Conservation (phyloP, 2,113 vertebrate species). For the Corydoras maculifer region DNA sequence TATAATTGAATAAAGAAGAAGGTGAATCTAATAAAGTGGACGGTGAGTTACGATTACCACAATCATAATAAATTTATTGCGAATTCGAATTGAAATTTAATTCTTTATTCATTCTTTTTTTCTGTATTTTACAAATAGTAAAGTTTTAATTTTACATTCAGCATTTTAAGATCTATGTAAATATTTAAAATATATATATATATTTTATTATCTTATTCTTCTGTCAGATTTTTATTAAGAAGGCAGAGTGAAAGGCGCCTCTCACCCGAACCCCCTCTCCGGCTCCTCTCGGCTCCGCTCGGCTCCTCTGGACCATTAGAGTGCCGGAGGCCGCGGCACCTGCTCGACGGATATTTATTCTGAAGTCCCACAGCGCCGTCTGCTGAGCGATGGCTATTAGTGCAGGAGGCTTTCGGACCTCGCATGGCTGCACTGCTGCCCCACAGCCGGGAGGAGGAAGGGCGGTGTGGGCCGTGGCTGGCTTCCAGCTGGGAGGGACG, state of each 20-base stretch:
- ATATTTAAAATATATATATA: no score
- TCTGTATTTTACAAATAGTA: no score
- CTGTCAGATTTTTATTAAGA: neutral
- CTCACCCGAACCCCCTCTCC: neutral
- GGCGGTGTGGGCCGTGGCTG: no score
- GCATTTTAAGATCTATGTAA: no score
- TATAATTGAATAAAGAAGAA: no score
- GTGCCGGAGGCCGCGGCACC: neutral
- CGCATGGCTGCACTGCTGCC: neutral
- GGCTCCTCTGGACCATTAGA: neutral
- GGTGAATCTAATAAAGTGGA: no score
- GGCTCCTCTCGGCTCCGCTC: neutral
- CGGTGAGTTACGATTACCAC: no score
- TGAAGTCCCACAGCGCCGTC: conserved; percentile 42
- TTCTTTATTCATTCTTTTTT: no score
- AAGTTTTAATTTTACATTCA: no score
- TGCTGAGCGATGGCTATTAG: conserved; percentile 43
- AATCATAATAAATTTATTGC: no score
- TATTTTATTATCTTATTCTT: neutral
- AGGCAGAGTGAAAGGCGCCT: neutral
- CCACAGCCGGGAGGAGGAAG: neutral
- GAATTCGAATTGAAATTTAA: no score
- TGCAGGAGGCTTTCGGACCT: conserved; percentile 37
- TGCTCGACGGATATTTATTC: conserved; percentile 13
- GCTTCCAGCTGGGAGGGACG: neutral